Percentiles rank a stretch among this genome's conserved stretches.
These are phyloP conservation scores for Daphoenositta chrysoptera DNA, from an alignment of 2,113 vertebrate species.

Conservation along the genomic window DNA sequence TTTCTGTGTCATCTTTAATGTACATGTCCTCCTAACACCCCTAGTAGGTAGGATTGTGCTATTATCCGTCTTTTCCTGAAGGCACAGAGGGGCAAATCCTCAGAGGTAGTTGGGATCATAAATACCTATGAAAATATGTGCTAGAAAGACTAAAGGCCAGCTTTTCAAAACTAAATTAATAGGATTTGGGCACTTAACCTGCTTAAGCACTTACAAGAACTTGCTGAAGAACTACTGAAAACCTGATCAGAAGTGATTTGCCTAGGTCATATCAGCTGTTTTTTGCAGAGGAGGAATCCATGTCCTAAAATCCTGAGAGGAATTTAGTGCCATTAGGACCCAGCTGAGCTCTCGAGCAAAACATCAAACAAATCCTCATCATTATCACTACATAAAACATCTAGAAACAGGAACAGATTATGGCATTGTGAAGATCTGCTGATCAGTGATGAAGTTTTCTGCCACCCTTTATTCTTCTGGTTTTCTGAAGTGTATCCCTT, in stretches of 20 bases:
- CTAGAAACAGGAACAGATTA: background rate
- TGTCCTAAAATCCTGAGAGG: background rate
- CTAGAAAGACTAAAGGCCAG: background rate
- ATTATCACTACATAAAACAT: background rate
- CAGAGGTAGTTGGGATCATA: conserved; percentile 3
- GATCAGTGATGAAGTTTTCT: background rate
- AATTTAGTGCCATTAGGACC: background rate
- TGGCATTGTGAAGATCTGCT: background rate
- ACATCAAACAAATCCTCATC: background rate
- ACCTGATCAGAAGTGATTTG: conserved; percentile 27
- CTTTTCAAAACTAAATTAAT: conserved; percentile 45
- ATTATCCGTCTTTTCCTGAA: background rate
- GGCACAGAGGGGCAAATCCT: background rate
- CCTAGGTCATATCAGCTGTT: background rate
- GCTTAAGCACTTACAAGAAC: background rate
- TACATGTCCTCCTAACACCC: background rate
- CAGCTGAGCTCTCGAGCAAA: background rate
- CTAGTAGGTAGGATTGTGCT: background rate
- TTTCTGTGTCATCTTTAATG: background rate
- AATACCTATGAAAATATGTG: conserved; percentile 19
- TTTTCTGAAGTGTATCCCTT: background rate
- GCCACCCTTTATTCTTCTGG: background rate
- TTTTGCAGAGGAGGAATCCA: background rate
- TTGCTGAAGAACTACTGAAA: conserved; percentile 21
- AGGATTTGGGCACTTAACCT: conserved; percentile 25